Conservation (phyloP, 2,888 invertebrate species). For the Listrodromus nycthemerus region DNA sequence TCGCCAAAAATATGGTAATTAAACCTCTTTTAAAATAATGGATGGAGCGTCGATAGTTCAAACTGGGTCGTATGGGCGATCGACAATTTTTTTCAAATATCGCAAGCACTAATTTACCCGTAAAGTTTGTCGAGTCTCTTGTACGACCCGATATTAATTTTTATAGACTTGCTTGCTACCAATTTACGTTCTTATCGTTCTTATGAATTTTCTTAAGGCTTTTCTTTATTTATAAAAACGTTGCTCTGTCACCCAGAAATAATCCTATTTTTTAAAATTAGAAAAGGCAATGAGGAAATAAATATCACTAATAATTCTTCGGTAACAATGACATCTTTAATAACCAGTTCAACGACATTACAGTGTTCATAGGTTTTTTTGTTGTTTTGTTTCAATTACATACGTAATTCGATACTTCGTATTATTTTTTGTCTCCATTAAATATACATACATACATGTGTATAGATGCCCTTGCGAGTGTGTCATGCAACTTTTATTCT, state of each 20-base stretch:
- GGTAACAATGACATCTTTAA: slow-evolving; percentile 85
- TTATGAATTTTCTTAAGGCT: too few species aligned
- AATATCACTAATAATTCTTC: slow-evolving; percentile 77
- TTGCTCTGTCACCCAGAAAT: background rate
- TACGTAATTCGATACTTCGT: slow-evolving; percentile 78
- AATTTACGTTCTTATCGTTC: too few species aligned
- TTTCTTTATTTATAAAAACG: too few species aligned
- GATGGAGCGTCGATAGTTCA: too few species aligned
- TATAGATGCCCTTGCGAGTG: slow-evolving; percentile 70
- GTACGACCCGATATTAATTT: too few species aligned
- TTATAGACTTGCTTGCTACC: too few species aligned
- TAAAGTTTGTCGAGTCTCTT: too few species aligned
- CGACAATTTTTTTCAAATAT: too few species aligned
- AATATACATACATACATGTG: slow-evolving; percentile 82
- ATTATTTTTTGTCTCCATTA: slow-evolving; percentile 74
- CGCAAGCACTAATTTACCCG: too few species aligned
- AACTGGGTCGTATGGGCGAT: too few species aligned
- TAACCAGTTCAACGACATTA: slow-evolving; percentile 83
- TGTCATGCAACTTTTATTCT: slow-evolving; percentile 57
- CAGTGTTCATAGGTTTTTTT: slow-evolving; percentile 68
- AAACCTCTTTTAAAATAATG: too few species aligned
- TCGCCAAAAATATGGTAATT: too few species aligned
- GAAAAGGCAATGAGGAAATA: slow-evolving; percentile 46
- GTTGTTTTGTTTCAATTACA: slow-evolving; percentile 75
- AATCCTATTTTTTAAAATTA: background rate